A percentile compares a stretch with the other conserved stretches of the same genome.
Evolutionary conservation across 2,797 vertebrate species (phyloP).

Genomic region (Schizopygopsis malacanthus): DNA sequence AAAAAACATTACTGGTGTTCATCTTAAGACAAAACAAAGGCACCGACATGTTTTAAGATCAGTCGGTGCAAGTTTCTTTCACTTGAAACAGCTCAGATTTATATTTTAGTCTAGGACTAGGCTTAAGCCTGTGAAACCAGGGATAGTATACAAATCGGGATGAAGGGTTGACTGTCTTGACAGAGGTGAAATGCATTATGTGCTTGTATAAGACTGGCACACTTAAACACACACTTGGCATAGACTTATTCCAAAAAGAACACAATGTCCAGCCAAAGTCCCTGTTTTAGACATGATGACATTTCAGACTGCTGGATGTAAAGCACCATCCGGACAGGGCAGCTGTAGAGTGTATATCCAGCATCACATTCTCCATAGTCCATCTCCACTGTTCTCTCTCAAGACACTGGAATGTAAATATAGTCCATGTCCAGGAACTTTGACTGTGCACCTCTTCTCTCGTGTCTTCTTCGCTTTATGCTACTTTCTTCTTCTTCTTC

Average conservation of each 20-base stretch:
- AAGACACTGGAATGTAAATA: constrained; percentile 35
- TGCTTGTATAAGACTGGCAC: background rate
- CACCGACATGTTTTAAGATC: too few species aligned
- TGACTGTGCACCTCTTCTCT: background rate
- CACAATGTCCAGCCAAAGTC: constrained; percentile 32
- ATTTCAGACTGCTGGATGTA: constrained; percentile 34
- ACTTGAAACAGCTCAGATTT: too few species aligned
- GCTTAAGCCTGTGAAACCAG: too few species aligned
- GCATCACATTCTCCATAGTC: constrained; percentile 20
- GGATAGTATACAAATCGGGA: background rate
- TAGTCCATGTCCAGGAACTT: constrained; percentile 8
- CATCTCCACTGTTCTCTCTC: constrained; percentile 1
- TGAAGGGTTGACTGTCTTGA: background rate
- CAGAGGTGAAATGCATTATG: constrained; percentile 16
- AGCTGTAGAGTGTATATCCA: background rate
- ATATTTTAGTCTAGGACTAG: too few species aligned
- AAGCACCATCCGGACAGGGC: background rate
- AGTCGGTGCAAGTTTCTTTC: too few species aligned
- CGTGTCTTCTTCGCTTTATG: background rate
- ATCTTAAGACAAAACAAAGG: too few species aligned
- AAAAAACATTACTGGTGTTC: too few species aligned
- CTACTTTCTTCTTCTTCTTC: background rate
- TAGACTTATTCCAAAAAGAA: background rate
- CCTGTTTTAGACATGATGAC: constrained; percentile 40
- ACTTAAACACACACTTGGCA: constrained; percentile 13